Evolutionary conservation across 1,140 invertebrate genomes (phyloP), one percentile per base, ranked within the genome.

Genomic region (Penaeus vannamei): DNA sequence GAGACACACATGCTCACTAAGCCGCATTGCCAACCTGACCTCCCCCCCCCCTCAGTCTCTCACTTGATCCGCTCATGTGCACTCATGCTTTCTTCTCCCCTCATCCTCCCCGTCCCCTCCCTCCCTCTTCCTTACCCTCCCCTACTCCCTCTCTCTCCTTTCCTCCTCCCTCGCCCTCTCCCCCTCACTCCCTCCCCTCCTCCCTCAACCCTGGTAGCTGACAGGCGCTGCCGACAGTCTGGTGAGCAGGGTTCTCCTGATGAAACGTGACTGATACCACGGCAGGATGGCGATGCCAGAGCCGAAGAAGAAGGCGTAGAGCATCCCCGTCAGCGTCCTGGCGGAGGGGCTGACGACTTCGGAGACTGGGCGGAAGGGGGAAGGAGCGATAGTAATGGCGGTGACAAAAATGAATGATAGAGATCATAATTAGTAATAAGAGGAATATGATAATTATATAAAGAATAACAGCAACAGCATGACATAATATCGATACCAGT

Each of bases 301-400:
- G 12, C 92, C 93, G 92, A 93, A 93, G 90, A 93, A 92, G 64
- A 92, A 91, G 83, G 93, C 93, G 36, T 93, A 91, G 46, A 93
- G 86, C 17, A 92, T 92, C 0, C 93, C 93, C 10, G 92, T 93
- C 60, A 92, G 91, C 14, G 93, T 92, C 14, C 93, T 90, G 42
- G 93, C 91, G 3, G 84, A 85, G 3, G 92, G 92, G 12, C 92
- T 93, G 17, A 92, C 92, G 32, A 93, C 85, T 87, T 93, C 93
- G 87, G 92, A 91, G 26, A 92, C 93, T 91, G 86, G 91, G 87
- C 36, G 87, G 86, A 29, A 80, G 10, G 42, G 53, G 4, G 12
- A 8, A 8, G 53, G 53, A 0, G 4, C 14, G 12, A 53, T 12
- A 53, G 4, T 7, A 17, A 53, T 53, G 8, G 12, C 17, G 53